Conservation (phyloP, 2,888 invertebrate genomes). For the Saturnia pavonia region DNA sequence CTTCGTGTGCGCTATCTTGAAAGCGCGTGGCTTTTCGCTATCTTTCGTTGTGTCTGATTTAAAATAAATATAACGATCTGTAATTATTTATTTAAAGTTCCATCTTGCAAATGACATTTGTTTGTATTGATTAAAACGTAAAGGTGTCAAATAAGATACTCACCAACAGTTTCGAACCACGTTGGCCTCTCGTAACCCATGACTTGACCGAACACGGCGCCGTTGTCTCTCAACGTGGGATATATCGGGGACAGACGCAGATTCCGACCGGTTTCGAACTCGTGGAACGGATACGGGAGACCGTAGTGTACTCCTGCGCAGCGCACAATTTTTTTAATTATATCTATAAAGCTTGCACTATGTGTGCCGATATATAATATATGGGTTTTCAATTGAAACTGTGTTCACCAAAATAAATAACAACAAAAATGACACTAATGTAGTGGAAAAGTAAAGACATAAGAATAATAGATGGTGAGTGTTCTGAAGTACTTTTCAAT, state of each 20-base stretch:
- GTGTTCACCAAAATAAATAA: no score
- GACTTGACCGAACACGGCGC: slow-evolving; percentile 97
- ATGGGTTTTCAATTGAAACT: no score
- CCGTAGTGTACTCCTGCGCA: slow-evolving; percentile 86
- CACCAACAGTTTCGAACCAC: slow-evolving; percentile 88
- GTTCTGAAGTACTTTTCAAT: no score
- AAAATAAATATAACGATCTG: background rate
- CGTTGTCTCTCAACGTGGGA: slow-evolving; percentile 93
- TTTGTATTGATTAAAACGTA: no score
- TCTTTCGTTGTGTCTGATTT: slow-evolving; percentile 64
- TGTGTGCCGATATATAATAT: no score
- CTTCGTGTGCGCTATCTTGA: slow-evolving; percentile 88
- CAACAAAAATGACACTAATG: no score
- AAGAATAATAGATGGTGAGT: no score
- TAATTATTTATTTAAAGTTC: no score
- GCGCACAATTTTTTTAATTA: background rate
- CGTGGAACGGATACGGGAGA: slow-evolving; percentile 91
- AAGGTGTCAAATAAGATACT: slow-evolving; percentile 18
- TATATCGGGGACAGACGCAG: slow-evolving; percentile 97
- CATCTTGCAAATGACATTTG: no score
- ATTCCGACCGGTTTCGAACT: slow-evolving; percentile 94
- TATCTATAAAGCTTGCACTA: background rate
- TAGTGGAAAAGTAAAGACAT: no score
- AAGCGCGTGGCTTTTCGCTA: slow-evolving; percentile 57
- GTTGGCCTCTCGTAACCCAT: slow-evolving; percentile 99